phyloP scores from a whole-genome alignment of 2,113 vertebrate species.

The Menura novaehollandiae region DNA sequence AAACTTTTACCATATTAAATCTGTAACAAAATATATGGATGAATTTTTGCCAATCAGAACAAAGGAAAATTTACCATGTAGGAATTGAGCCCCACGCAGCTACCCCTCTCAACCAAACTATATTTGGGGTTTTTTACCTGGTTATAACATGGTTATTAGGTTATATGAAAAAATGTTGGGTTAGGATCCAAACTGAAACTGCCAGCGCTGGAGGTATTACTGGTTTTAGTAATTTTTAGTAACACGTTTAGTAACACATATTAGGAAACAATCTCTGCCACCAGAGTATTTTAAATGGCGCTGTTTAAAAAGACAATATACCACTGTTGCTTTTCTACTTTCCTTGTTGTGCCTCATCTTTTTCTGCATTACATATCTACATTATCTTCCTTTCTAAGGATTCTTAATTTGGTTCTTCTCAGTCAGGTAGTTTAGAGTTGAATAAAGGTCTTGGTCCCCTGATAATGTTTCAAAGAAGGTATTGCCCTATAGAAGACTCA shows the following conservation, averaged over 20 bases:
- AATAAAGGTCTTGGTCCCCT: neutral
- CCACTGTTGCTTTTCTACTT: neutral
- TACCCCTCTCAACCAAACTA: neutral
- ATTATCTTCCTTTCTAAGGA: neutral
- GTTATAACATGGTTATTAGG: neutral
- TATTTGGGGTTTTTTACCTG: neutral
- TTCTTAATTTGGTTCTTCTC: neutral
- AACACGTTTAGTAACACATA: neutral
- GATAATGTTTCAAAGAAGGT: neutral
- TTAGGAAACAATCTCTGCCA: neutral
- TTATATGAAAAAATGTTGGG: neutral
- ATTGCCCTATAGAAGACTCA: neutral
- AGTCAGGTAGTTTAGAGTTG: neutral
- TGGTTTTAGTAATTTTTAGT: neutral
- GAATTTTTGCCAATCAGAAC: neutral
- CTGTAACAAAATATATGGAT: neutral
- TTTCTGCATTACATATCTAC: neutral
- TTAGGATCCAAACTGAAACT: neutral
- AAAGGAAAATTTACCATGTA: neutral
- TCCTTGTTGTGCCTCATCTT: neutral
- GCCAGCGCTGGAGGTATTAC: neutral
- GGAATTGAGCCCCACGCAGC: neutral
- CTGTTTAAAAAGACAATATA: neutral
- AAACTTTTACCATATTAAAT: neutral
- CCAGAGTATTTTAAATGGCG: neutral